A percentile compares a stretch with the other conserved stretches of the same genome.
phyloP scores from a whole-genome alignment of 2,113 vertebrate genomes.

The Danionella cerebrum region DNA sequence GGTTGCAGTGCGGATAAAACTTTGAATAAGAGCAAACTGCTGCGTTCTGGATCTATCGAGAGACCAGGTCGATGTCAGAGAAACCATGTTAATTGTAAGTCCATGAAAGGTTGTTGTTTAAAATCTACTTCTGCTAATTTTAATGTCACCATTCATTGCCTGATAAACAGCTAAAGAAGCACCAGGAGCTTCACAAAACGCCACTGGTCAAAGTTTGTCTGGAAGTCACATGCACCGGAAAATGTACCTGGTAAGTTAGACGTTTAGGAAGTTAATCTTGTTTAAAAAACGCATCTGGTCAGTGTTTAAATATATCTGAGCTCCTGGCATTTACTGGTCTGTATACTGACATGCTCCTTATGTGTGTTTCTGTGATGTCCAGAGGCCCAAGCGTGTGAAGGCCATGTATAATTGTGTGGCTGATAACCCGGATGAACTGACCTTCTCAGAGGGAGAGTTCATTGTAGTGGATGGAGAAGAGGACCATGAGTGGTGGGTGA shows the following conservation, averaged over 20 bases:
- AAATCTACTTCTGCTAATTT: background rate
- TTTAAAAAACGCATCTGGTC: too few relatives aligned
- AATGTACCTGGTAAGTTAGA: conserved; percentile 77
- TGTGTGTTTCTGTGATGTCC: conserved; percentile 51
- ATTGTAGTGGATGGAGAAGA: conserved; percentile 96
- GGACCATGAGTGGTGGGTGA: conserved; percentile 99
- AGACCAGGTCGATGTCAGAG: conserved; percentile 62
- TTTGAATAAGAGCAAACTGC: conserved; percentile 67
- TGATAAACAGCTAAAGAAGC: conserved; percentile 64
- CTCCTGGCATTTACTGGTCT: too few relatives aligned
- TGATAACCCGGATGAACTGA: conserved; percentile 94
- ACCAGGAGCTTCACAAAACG: conserved; percentile 68
- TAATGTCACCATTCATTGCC: conserved; percentile 54
- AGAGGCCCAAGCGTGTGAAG: conserved; percentile 89
- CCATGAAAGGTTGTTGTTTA: background rate
- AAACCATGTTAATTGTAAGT: conserved; percentile 38
- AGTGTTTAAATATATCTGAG: too few relatives aligned
- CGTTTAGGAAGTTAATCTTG: conserved; percentile 48
- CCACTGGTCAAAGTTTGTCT: conserved; percentile 68
- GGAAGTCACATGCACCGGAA: conserved; percentile 87
- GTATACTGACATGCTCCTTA: background rate
- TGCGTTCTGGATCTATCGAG: conserved; percentile 70
- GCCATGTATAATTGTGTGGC: conserved; percentile 93
- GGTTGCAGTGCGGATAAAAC: conserved; percentile 72
- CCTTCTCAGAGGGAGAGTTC: conserved; percentile 93